These are phyloP conservation scores for Sebastes trivittatus DNA, from an alignment of 2,797 vertebrate species.

Conservation along the genomic window DNA sequence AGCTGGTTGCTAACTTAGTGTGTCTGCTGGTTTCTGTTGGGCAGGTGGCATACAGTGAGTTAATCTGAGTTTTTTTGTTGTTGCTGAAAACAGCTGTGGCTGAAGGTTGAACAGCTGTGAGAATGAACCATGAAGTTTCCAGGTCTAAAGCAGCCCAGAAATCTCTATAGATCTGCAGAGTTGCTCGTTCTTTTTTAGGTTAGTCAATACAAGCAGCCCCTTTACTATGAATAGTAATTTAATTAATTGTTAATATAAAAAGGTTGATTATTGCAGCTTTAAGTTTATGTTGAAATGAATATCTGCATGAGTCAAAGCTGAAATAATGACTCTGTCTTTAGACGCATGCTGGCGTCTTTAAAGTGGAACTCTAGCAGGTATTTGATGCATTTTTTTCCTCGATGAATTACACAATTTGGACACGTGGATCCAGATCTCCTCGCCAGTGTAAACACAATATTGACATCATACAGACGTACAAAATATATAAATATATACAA, in stretches of 20 bases:
- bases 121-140: neutral
- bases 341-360: neutral
- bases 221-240: neutral
- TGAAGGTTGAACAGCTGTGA: neutral
- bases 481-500: conserved; percentile 72
- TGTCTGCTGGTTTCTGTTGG: neutral
- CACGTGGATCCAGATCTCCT: conserved; percentile 35
- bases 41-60: neutral
- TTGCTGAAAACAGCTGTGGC: neutral
- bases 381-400: conserved; percentile 5
- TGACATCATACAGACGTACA: conserved; percentile 53
- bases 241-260: neutral
- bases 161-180: neutral
- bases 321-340: neutral
- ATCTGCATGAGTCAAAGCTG: neutral
- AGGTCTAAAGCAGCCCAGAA: neutral
- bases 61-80: neutral
- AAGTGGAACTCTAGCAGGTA: conserved; percentile 10
- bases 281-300: conserved; percentile 4
- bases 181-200: neutral
- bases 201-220: neutral
- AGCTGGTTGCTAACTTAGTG: neutral
- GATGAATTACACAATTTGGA: neutral
- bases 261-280: conserved; percentile 30
- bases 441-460: conserved; percentile 66